Evolutionary conservation across 2,113 vertebrate species (phyloP), one percentile per base, ranked within the genome.

Genomic region (Donacobius atricapilla): DNA sequence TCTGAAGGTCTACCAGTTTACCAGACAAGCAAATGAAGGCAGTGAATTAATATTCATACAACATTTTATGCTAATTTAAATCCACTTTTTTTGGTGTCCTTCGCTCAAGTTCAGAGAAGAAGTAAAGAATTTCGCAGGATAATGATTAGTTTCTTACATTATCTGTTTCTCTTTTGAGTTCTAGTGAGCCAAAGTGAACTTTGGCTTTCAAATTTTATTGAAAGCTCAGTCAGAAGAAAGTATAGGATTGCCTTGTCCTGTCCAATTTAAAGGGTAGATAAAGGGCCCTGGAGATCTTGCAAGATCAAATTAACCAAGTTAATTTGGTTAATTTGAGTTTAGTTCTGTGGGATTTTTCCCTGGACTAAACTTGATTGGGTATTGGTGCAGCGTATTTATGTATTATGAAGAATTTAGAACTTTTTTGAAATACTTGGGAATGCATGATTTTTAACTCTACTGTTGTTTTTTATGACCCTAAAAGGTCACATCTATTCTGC

Each of bases 401-500:
- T 44, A 69, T 60, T 89, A 56, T 60, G 4, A 86, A 54, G 7
- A 21, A 25, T 83, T 84, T 70, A 47, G 31, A 61, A 33, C 35
- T 64, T 92, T 73, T 72, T 58, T 13, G 0, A 81, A 92, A 69
- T 53, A 51, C 30, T 68, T 92, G 61, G 11, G 51, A 79, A 75
- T 64, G 10, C 15, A 23, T 48, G 7, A 23, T 93, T 94, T 93
- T 93, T 72, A 71, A 63, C 88, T 71, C 30, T 37, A 30, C 24
- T 64, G 5, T 47, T 72, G 39, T 75, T 68, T 68, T 85, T 89
- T 92, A 69, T 7, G 7, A 86, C 35, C 47, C 44, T 68, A 50
- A 95, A 96, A 96, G 88, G 77, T 87, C 53, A 70, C 27, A 83
- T 77, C 82, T 75, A 44, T 87, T 95, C 79, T 90, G 51, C 61